Conservation (phyloP, 2,888 invertebrate genomes). For the Pyrocoelia pectoralis region DNA sequence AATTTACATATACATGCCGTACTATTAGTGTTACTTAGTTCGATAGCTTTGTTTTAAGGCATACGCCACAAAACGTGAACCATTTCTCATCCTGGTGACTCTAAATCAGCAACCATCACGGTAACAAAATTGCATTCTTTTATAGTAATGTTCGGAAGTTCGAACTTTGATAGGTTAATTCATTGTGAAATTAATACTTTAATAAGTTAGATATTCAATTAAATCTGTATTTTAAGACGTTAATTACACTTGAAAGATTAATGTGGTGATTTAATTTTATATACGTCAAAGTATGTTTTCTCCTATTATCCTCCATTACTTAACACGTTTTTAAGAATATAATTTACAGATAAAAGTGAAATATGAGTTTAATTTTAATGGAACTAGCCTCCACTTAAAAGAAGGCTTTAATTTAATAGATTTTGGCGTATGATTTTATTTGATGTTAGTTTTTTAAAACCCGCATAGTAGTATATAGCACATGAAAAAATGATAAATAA, state of each 20-base stretch:
- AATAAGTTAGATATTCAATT: background rate
- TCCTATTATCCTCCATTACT: constrained; percentile 3
- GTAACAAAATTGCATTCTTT: background rate
- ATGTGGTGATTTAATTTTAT: constrained; percentile 7
- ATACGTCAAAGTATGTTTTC: constrained; percentile 2
- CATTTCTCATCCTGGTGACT: too few species aligned
- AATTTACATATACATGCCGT: too few species aligned
- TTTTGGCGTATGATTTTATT: background rate
- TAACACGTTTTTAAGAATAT: background rate
- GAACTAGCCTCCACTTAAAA: background rate
- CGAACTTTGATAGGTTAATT: background rate
- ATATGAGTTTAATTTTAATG: background rate
- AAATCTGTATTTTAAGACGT: background rate
- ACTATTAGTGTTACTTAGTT: too few species aligned
- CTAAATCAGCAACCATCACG: too few species aligned
- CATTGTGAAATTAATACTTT: background rate
- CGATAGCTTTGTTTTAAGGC: too few species aligned
- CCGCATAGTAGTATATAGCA: background rate
- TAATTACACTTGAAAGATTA: constrained; percentile 7
- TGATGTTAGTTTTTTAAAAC: background rate
- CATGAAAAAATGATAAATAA: background rate
- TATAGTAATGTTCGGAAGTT: background rate
- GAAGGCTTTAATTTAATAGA: background rate
- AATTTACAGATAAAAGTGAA: background rate
- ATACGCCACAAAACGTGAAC: too few species aligned